Evolutionary conservation across 2,888 invertebrate species (phyloP), one percentile per base, ranked within the genome.

Genomic region (Teleogryllus oceanicus): DNA sequence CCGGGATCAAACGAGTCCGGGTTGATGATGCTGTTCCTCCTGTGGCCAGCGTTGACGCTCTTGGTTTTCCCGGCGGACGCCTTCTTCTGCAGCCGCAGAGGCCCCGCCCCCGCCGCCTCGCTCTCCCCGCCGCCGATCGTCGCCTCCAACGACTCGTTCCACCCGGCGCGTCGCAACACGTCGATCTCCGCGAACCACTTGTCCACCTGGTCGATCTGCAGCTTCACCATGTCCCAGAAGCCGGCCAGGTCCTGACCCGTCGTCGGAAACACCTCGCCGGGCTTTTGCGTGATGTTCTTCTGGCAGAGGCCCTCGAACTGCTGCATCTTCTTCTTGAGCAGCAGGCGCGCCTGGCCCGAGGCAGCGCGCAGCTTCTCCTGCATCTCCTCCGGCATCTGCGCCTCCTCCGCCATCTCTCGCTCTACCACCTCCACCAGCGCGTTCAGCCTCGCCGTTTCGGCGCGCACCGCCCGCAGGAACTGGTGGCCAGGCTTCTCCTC

Each of bases 141-240:
- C 62, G 62, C 13, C 13, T 62, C 24, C 74, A 77, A 80, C 78
- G 81, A 80, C 77, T 37, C 89, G 92, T 86, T 91, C 95, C 95
- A 95, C 80, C 91, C 89, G 83, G 92, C 93, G 18, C 86, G 88
- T 84, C 90, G 91, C 16, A 94, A 87, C 16, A 85, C 85, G 11
- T 91, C 91, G 62, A 95, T 90, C 81, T 94, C 92, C 18, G 90
- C 89, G 86, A 95, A 96, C 83, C 95, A 88, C 10, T 91, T 90
- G 86, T 96, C 92, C 79, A 98, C 92, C 85, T 97, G 94, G 82
- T 92, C 91, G 24, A 98, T 94, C 88, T 98, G 97, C 78, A 98
- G 90, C 86, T 93, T 92, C 50, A 98, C 96, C 96, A 98, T 97
- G 87, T 98, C 98, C 98, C 98, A 98, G 89, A 98, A 98, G 1